A percentile compares a stretch with the other conserved stretches of the same genome.
Conservation (phyloP, 2,888 invertebrate species). For the Tenodera sinensis region DNA sequence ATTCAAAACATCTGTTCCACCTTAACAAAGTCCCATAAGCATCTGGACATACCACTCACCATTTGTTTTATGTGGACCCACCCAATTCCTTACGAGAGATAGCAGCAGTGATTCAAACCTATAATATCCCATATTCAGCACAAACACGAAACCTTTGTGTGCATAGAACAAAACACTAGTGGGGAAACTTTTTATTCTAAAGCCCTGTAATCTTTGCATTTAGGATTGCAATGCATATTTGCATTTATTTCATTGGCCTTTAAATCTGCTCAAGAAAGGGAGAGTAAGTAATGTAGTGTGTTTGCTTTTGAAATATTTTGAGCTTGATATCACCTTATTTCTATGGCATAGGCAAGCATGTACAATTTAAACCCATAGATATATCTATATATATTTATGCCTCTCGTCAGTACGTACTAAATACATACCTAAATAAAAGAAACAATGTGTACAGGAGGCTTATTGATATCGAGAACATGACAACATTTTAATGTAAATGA, state of each 20-base stretch:
- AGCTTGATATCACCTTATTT: slow-evolving; percentile 3
- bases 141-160: too few relatives aligned
- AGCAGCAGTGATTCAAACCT: too few relatives aligned
- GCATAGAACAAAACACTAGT: too few relatives aligned
- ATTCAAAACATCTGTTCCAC: too few relatives aligned
- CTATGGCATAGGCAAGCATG: slow-evolving; percentile 7
- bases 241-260: slow-evolving; percentile 1
- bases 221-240: slow-evolving; percentile 1
- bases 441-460: not conserved
- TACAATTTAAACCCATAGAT: slow-evolving; percentile 10
- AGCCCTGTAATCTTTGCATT: not conserved
- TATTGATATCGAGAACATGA: not conserved
- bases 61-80: too few relatives aligned
- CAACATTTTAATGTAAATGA: slow-evolving; percentile 1
- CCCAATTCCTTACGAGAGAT: too few relatives aligned
- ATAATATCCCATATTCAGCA: too few relatives aligned
- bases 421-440: not conserved
- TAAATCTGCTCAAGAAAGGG: slow-evolving; percentile 11
- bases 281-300: not conserved
- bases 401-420: not conserved
- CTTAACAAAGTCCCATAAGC: too few relatives aligned
- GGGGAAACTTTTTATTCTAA: too few relatives aligned
- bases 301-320: slow-evolving; percentile 7
- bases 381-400: not conserved
- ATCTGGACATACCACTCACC: too few relatives aligned